Evolutionary conservation across 2,888 invertebrate species (phyloP), one percentile per base, ranked within the genome.

Genomic region (Drosophila mimetica): DNA sequence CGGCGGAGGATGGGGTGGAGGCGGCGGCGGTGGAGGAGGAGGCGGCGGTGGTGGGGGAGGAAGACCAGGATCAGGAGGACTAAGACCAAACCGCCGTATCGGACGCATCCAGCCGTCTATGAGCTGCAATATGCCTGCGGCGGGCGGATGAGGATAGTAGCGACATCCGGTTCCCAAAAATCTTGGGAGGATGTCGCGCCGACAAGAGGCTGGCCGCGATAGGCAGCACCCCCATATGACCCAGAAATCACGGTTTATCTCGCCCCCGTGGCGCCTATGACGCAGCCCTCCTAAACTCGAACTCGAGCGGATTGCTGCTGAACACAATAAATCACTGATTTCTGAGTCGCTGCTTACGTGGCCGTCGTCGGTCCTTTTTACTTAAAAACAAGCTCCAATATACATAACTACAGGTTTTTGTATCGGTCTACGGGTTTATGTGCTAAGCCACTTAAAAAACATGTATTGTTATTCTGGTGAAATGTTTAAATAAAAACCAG

Each of bases 1-100:
- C 0, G 77, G 88, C 0, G 77, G 83, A 0, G 82, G 86, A 0
- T 78, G 79, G 0, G 78, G 82, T 0, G 78, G 82, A 0, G 76
- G 88, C 0, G 69, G 84, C 0, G 73, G 82, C 0, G 76, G 88
- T 0, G 69, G 84, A 0, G 73, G 82, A 0, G 79, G 82, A 0
- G 65, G 71, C 0, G 75, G 77, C 0, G 78, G 80, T 0, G 83
- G 86, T 0, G 86, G 88, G 0, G 78, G 83, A 0, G 79, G 80
- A 1, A 60, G 46, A 16, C 11, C 14, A 3, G 30, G 46, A 4
- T 3, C 6, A 0, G 86, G 86, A 0, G 86, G 88, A 0, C 48
- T 83, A 1, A 76, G 90, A 25, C 84, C 86, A 9, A 89, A 90
- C 32, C 58, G 79, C 5, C 72, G 84, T 32, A 86, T 84, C 47